These are phyloP conservation scores for Hylomyscus alleni DNA, from an alignment of 2,797 vertebrate genomes.

Conservation along the genomic window DNA sequence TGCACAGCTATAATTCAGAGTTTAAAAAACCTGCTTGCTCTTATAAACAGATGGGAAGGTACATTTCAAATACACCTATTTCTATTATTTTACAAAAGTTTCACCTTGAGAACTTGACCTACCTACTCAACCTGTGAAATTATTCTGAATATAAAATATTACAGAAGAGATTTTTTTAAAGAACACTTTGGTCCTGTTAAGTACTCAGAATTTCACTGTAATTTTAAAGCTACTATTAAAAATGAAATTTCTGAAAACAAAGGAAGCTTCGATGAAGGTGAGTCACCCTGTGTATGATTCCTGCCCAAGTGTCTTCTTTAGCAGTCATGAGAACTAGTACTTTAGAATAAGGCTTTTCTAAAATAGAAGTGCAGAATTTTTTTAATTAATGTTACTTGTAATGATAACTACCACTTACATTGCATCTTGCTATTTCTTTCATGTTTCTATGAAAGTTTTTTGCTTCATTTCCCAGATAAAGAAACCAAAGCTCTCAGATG, in stretches of 20 bases:
- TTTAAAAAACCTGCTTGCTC: conserved; percentile 50
- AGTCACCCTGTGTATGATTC: conserved; percentile 71
- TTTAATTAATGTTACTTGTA: conserved; percentile 79
- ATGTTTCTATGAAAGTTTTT: conserved; percentile 60
- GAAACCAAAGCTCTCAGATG: conserved; percentile 66
- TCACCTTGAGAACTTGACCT: conserved; percentile 69
- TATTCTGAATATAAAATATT: conserved; percentile 75
- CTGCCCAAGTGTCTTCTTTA: conserved; percentile 66
- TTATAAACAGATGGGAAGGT: conserved; percentile 61
- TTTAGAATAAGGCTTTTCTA: conserved; percentile 77
- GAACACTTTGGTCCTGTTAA: conserved; percentile 64
- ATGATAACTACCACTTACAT: conserved; percentile 76
- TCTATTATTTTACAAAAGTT: conserved; percentile 65
- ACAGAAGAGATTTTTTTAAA: conserved; percentile 59
- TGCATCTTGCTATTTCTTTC: conserved; percentile 76
- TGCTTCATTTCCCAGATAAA: conserved; percentile 72
- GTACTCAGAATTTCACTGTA: conserved; percentile 68
- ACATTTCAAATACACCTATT: conserved; percentile 57
- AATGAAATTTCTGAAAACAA: conserved; percentile 79
- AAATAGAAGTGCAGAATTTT: conserved; percentile 78
- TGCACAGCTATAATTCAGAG: conserved; percentile 48
- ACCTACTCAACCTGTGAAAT: conserved; percentile 67
- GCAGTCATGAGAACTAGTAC: conserved; percentile 71
- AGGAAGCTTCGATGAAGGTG: conserved; percentile 71
- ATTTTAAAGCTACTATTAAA: conserved; percentile 78